Base-by-base conservation (phyloP, 2,888 invertebrate genomes). In the Dryomyza anilis region DNA sequence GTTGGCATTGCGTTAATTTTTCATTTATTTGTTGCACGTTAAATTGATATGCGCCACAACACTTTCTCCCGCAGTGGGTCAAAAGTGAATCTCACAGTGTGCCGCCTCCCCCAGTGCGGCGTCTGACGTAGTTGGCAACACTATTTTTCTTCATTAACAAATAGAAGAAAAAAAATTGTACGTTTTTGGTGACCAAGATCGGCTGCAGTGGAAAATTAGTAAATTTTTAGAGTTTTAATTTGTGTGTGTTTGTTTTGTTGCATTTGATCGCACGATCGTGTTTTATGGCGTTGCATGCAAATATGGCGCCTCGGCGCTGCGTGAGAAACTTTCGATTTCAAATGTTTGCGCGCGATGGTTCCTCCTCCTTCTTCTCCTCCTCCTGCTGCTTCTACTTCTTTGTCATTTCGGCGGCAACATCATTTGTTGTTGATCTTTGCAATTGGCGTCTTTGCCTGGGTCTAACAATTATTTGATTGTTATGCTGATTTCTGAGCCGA, bases 271-370 rank as follows among this genome's bases (percentile, higher is more conserved):
- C 25, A 45, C 16, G 10, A 21, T 27, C 21, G 21, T 48, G 21
- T 7, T 39, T 23, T 21, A 10, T 45, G 27, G 25, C 29, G 19
- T 33, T 12, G 50, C 48, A 59, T 59, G 59, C 59, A 59, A 59
- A 46, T 48, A 21, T 23, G 48, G 14, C 57, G 25, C 10, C 27
- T 2, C 33, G 3, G 19, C 6, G 25, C 48, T 48, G 59, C 48
- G 59, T 59, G 59, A 59, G 59, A 59, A 59, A 59, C 59, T 59
- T 59, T 59, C 59, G 48, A 59, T 59, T 59, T 59, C 19, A 43
- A 16, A 7, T 43, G 43, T 43, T 43, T 16, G 43, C 43, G 19
- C 43, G 14, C n/a, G n/a, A n/a, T n/a, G n/a, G n/a, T n/a, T n/a
- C n/a, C n/a, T n/a, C n/a, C n/a, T n/a, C n/a, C n/a, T n/a, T n/a